A percentile compares a stretch with the other conserved stretches of the same genome.
These are phyloP conservation scores for Eulemur albifrons DNA, from an alignment of 2,797 vertebrate species.

Conservation along the genomic window DNA sequence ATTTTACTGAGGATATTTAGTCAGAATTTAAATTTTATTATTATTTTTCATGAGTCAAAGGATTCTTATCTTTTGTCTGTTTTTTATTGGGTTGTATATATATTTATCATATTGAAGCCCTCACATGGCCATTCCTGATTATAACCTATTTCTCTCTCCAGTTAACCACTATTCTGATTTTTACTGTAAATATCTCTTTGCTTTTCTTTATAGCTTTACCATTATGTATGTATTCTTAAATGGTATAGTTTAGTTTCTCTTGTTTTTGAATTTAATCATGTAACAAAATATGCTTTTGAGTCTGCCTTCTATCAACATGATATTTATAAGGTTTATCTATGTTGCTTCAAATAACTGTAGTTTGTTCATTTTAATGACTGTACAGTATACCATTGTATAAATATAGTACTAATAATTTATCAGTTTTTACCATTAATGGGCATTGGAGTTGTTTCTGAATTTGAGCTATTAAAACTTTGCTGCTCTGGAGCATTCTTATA, in stretches of 20 bases:
- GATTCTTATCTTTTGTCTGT: neutral
- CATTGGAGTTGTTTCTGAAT: neutral
- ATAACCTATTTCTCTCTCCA: neutral
- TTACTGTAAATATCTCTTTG: neutral
- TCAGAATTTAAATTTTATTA: neutral
- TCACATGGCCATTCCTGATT: neutral
- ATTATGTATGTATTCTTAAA: neutral
- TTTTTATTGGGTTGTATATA: neutral
- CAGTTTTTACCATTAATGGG: neutral
- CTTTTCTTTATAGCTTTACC: neutral
- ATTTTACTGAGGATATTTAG: neutral
- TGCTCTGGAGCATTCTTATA: neutral
- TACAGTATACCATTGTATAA: neutral
- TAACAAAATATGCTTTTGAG: neutral
- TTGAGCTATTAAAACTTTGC: neutral
- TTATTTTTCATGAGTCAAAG: neutral
- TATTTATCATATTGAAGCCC: neutral
- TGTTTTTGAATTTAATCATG: neutral
- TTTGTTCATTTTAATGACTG: neutral
- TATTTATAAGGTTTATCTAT: neutral
- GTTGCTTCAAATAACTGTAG: neutral
- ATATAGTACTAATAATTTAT: neutral
- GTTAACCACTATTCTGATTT: neutral
- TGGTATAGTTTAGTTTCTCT: neutral
- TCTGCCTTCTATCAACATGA: neutral